These are phyloP conservation scores for Anguilla japonica DNA, from an alignment of 2,113 vertebrate species.

Conservation along the genomic window DNA sequence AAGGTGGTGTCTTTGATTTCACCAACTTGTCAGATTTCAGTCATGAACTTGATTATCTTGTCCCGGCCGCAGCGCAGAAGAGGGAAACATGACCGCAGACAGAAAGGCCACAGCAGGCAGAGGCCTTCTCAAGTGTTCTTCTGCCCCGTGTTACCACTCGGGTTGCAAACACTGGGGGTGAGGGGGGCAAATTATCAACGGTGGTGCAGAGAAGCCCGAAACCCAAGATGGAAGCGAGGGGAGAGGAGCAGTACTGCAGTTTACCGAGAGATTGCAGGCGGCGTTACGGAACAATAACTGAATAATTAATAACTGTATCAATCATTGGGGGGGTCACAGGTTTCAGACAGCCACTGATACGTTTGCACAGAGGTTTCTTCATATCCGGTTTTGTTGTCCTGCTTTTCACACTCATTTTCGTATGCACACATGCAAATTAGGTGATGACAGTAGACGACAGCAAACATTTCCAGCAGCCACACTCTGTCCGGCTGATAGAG, in stretches of 20 bases:
- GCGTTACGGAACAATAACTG: slow-evolving; percentile 17
- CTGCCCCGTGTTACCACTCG: background rate
- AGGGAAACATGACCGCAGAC: background rate
- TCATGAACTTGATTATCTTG: slow-evolving; percentile 9
- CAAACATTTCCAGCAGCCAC: too few species aligned
- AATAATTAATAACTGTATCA: slow-evolving; percentile 24
- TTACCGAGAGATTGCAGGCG: slow-evolving; percentile 13
- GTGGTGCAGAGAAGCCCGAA: slow-evolving; percentile 11
- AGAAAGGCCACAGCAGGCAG: background rate
- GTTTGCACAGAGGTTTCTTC: background rate
- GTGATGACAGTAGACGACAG: too few species aligned
- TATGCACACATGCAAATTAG: too few species aligned
- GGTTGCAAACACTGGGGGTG: background rate
- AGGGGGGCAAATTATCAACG: background rate
- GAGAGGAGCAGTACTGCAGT: background rate
- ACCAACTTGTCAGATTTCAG: slow-evolving; percentile 18
- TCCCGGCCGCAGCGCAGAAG: background rate
- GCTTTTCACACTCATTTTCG: too few species aligned
- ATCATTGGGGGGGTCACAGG: slow-evolving; percentile 8
- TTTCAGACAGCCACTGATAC: background rate
- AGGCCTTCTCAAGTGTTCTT: background rate
- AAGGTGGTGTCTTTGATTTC: slow-evolving; percentile 7
- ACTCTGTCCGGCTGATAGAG: too few species aligned
- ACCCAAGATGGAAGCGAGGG: slow-evolving; percentile 8
- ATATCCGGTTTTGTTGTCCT: background rate